A percentile compares a stretch with the other conserved stretches of the same genome.
These are phyloP conservation scores for Otolemur crassicaudatus DNA, from an alignment of 2,797 vertebrate species.

Conservation along the genomic window DNA sequence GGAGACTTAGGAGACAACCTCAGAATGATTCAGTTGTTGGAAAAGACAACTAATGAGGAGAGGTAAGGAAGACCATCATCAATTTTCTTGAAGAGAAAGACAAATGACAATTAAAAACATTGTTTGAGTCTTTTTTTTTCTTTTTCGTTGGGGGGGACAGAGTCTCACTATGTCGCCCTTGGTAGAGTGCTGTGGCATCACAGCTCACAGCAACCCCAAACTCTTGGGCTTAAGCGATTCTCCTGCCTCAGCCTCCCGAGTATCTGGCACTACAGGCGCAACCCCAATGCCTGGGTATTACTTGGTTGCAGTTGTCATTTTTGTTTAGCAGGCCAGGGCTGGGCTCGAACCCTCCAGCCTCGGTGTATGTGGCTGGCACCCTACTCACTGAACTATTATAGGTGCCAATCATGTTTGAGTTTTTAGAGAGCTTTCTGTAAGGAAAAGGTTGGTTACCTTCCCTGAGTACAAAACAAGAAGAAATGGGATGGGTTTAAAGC, in stretches of 20 bases:
- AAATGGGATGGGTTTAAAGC: not conserved
- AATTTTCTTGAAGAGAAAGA: slow-evolving; percentile 17
- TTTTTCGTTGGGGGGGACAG: not conserved
- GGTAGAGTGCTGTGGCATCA: no score
- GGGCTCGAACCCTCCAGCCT: no score
- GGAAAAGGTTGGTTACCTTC: not conserved
- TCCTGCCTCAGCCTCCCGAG: no score
- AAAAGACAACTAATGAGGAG: not conserved
- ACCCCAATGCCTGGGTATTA: no score
- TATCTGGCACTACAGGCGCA: no score
- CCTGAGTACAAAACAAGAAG: not conserved
- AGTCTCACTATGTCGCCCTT: no score
- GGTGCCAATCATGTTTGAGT: not conserved
- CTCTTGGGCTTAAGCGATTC: no score
- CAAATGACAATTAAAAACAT: not conserved
- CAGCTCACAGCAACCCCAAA: no score
- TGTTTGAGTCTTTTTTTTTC: not conserved
- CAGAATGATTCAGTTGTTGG: slow-evolving; percentile 22
- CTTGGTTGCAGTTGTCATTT: no score
- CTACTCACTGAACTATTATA: no score
- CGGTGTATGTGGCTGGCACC: no score
- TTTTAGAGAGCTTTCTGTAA: not conserved
- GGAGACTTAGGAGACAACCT: slow-evolving; percentile 10
- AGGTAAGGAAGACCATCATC: not conserved
- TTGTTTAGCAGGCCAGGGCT: no score